phyloP scores from a whole-genome alignment of 1,140 invertebrate genomes.

The Bombus superbus region DNA sequence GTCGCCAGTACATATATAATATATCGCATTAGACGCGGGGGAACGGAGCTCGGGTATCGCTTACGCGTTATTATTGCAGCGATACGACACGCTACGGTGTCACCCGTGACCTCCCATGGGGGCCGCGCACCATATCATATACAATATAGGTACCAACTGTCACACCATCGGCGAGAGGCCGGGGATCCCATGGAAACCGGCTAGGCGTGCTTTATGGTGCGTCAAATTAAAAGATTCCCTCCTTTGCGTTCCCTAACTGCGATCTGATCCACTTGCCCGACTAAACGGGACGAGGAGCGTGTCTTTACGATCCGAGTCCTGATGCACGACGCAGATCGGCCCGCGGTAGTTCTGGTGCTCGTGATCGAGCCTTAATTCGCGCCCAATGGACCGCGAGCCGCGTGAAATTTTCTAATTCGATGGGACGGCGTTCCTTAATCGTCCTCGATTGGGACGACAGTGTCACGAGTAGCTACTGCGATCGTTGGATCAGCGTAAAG shows the following conservation, averaged over 20 bases:
- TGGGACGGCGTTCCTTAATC: not conserved
- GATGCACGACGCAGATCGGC: not conserved
- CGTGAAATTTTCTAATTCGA: not conserved
- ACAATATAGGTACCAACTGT: constrained; percentile 79
- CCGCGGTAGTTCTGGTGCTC: not conserved
- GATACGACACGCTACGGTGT: constrained; percentile 81
- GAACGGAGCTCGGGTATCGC: constrained; percentile 74
- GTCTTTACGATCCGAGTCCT: constrained; percentile 7
- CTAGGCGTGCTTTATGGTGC: constrained; percentile 82
- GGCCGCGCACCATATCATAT: constrained; percentile 72
- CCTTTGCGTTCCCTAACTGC: constrained; percentile 76
- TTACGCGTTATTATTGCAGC: constrained; percentile 83
- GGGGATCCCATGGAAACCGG: constrained; percentile 73
- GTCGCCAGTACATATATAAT: constrained; percentile 73
- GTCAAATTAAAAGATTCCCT: constrained; percentile 84
- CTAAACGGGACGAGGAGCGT: constrained; percentile 21
- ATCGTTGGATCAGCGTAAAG: not conserved
- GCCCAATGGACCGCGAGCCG: constrained; percentile 3
- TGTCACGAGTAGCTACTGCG: not conserved
- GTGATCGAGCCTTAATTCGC: constrained; percentile 1
- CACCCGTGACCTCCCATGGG: constrained; percentile 80
- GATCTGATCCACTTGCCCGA: constrained; percentile 72
- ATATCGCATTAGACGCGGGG: constrained; percentile 76
- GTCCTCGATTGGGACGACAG: too few species aligned
- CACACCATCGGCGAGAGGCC: constrained; percentile 66